Evolutionary conservation across 1,140 invertebrate genomes (phyloP).

Genomic region (Meloidogyne floridensis): DNA sequence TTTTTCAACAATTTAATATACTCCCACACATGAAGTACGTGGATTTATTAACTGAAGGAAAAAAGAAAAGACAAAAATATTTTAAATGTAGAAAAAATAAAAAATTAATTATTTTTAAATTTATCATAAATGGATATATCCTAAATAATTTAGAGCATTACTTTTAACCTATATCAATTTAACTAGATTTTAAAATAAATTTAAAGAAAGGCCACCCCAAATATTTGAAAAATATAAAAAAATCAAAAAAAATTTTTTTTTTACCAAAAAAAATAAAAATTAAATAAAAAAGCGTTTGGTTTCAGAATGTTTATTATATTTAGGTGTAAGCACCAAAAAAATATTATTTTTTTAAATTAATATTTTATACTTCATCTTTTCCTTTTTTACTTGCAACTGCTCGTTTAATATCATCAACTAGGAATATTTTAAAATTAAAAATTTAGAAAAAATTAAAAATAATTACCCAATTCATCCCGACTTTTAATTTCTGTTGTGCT

Average conservation of each 20-base stretch:
- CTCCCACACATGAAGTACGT: too few relatives aligned
- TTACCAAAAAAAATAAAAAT: not conserved
- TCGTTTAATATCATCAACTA: constrained; percentile 38
- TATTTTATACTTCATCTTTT: constrained; percentile 29
- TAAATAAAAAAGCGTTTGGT: not conserved
- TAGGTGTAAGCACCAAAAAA: constrained; percentile 9
- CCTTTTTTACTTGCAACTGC: constrained; percentile 30
- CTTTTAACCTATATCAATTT: too few relatives aligned
- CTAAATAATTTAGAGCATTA: too few relatives aligned
- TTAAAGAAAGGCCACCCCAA: too few relatives aligned
- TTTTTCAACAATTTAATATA: too few relatives aligned
- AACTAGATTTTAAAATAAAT: too few relatives aligned
- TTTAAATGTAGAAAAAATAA: too few relatives aligned
- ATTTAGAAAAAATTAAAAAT: not conserved
- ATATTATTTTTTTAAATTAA: not conserved
- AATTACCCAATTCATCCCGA: constrained; percentile 34
- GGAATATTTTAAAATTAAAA: not conserved
- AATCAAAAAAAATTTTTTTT: not conserved
- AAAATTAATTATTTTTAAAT: too few relatives aligned
- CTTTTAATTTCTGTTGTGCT: constrained; percentile 40
- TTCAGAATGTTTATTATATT: not conserved
- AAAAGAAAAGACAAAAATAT: too few relatives aligned
- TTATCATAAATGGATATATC: too few relatives aligned
- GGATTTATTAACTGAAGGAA: too few relatives aligned
- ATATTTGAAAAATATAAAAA: not conserved